These are phyloP conservation scores for Dipus sagitta DNA, from an alignment of 2,797 vertebrate genomes.

Conservation along the genomic window DNA sequence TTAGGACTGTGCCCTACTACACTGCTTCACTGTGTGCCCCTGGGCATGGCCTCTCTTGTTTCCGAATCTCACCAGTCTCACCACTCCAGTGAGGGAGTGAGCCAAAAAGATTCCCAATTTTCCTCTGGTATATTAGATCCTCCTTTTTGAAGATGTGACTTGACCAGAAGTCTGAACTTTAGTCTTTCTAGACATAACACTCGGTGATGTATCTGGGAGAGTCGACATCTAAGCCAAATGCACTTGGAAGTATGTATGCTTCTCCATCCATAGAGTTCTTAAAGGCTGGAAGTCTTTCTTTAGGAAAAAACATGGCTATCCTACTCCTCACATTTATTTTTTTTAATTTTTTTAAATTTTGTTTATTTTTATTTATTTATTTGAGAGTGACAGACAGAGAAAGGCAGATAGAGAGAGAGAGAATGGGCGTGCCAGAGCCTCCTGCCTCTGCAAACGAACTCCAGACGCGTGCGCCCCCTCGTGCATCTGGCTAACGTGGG, in stretches of 20 bases:
- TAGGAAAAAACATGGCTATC: conserved; percentile 23
- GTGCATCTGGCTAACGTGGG: too few species aligned
- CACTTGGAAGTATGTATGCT: background rate
- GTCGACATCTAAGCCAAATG: background rate
- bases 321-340: too few species aligned
- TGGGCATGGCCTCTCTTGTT: background rate
- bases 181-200: conserved; percentile 16
- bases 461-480: too few species aligned
- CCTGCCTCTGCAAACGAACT: too few species aligned
- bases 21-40: background rate
- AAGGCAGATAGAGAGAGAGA: too few species aligned
- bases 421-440: too few species aligned
- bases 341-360: too few species aligned
- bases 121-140: background rate
- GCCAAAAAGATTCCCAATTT: background rate
- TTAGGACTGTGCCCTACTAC: background rate
- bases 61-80: background rate
- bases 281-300: background rate
- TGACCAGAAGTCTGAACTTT: background rate
- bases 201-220: conserved; percentile 38
- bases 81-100: background rate
- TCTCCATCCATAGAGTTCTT: background rate
- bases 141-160: background rate
- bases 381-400: too few species aligned
- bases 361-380: too few species aligned